Evolutionary conservation across 2,888 invertebrate genomes (phyloP), one percentile per base, ranked within the genome.

Genomic region (Gymnosoma rotundatum): DNA sequence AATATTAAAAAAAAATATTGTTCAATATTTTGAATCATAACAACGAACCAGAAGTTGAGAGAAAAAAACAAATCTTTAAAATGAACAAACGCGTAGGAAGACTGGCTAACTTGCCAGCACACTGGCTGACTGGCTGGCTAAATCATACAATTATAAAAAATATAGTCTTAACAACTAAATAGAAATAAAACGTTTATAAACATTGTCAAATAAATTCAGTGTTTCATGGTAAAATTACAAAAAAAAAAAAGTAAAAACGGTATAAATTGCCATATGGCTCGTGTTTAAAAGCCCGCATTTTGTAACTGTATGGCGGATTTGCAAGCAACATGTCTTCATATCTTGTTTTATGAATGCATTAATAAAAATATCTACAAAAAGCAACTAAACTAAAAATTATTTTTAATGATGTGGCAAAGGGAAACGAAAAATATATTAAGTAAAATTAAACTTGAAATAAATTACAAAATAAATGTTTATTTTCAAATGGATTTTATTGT

Each of bases 161-260:
- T 54, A 58, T 81, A 78, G 84, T 74, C 52, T 75, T 74, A 60
- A 67, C 73, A 81, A 78, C 73, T 73, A 84, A 74, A 74, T 81
- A 70, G 21, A 83, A 83, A 83, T 83, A 75, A 83, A 83, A 84
- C 74, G 70, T 78, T 74, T 78, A 78, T 84, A 81, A 81, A 70
- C 60, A 78, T 80, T 80, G 83, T 84, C 67, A 84, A 80, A 72
- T 70, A 76, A 80, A 69, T 83, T 83, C 36, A 60, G 9, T 10
- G 16, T 69, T 69, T 70, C 66, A 60, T 52, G 38, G 50, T 69
- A 63, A 42, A 69, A 61, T 78, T 61, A 54, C 69, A 9, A 52
- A 38, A 50, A 60, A 60, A 38, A 20, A 72, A 52, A 58, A 36
- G 21, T 45, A 8, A 25, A 25, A 4, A 25, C n/a, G n/a, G n/a